Base-by-base conservation (phyloP, 2,797 vertebrate genomes). In the Podarcis lilfordi region DNA sequence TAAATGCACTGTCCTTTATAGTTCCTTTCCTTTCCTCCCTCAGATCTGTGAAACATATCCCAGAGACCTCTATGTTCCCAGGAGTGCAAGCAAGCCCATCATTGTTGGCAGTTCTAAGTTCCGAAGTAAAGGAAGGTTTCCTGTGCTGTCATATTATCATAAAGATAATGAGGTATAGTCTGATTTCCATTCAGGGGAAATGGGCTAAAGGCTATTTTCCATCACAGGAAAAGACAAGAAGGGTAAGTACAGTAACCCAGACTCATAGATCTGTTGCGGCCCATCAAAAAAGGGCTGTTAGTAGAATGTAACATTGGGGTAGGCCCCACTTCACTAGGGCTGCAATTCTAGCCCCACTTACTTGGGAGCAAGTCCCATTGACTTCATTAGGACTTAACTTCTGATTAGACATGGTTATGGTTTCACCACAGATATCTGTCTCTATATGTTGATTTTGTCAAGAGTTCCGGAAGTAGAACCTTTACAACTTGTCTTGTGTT, bases 81-180 rank as follows among this genome's bases (percentile, higher is more conserved):
- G 97, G 92, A 98, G 97, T 72, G 98, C 98, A 96, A 99, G 98
- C 96, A 99, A 98, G 93, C 98, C 98, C 32, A 98, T 99, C 94
- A 99, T 99, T 66, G 98, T 99, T 86, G 99, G 99, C 66, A 99
- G 99, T 92, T 99, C 98, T 94, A 99, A 99, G 96, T 99, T 99
- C 95, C 97, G 99, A 95, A 99, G 99, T 97, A 99, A 99, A 98
- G 99, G 99, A 86, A 98, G 99, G 76, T 99, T 99, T 91, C 99
- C 99, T 11, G 98, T 99, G n/a, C 97, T 99, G 84, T 99, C 98
- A 0, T 99, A 99, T 94, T 99, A 98, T 94, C 98, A 98, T 94
- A 98, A 98, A 94, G 98, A 98, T 88, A 99, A 98, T 91, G 98
- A 99, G 99, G 98, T 99, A 97, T 72, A 84, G 80, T 91, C 35